Evolutionary conservation across 2,113 vertebrate genomes (phyloP).

Genomic region (Oxygymnocypris stewartii): DNA sequence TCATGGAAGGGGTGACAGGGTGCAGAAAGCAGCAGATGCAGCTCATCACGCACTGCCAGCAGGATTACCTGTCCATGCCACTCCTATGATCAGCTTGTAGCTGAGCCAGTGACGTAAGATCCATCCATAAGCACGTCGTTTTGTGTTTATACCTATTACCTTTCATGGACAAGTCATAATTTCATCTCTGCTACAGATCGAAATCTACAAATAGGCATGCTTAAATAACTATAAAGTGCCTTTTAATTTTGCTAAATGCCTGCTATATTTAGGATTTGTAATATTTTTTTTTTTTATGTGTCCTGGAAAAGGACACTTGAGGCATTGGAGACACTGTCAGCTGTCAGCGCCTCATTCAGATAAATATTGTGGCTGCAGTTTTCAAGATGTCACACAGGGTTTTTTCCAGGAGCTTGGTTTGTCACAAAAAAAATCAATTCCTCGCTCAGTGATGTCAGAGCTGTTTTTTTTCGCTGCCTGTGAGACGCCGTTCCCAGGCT

Average conservation of each 20-base stretch:
- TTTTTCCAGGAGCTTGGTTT: conserved; percentile 12
- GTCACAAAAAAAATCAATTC: conserved; percentile 4
- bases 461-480: neutral
- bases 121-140: neutral
- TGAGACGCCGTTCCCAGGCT: conserved; percentile 2
- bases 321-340: neutral
- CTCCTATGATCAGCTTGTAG: neutral
- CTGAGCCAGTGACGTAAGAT: neutral
- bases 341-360: neutral
- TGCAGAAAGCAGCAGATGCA: conserved; percentile 15
- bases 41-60: neutral
- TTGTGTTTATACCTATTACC: neutral
- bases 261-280: conserved; percentile 1
- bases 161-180: neutral
- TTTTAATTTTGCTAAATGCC: neutral
- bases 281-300: neutral
- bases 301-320: neutral
- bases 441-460: neutral
- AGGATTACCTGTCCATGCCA: neutral
- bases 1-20: neutral
- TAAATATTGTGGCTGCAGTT: conserved; percentile 20
- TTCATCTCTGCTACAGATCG: neutral
- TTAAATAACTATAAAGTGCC: neutral
- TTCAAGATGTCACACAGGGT: neutral
- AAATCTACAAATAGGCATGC: neutral